Percentiles rank a stretch among this genome's conserved stretches.
These are phyloP conservation scores for Psilopsiagon aymara DNA, from an alignment of 2,113 vertebrate genomes.

Conservation along the genomic window DNA sequence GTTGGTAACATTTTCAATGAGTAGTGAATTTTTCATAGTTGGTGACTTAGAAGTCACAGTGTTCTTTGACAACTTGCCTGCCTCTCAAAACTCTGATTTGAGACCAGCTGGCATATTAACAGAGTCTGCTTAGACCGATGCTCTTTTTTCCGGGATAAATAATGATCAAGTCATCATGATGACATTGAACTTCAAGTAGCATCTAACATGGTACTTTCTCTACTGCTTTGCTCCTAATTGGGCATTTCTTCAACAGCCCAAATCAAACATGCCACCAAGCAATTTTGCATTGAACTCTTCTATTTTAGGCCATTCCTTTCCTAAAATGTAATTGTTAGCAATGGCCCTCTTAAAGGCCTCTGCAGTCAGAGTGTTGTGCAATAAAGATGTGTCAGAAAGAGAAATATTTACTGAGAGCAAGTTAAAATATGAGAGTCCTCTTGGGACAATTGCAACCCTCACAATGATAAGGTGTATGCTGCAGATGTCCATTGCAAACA, in stretches of 20 bases:
- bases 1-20: background rate
- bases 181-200: background rate
- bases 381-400: background rate
- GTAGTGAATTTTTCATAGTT: background rate
- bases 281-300: background rate
- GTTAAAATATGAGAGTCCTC: background rate
- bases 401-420: background rate
- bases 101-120: background rate
- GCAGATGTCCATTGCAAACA: background rate
- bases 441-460: background rate
- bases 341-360: background rate
- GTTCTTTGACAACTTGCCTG: background rate
- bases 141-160: background rate
- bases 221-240: background rate
- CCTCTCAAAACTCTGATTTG: background rate
- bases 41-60: background rate
- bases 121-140: background rate
- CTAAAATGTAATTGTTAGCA: background rate
- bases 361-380: background rate
- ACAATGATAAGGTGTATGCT: background rate
- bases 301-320: background rate
- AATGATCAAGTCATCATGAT: background rate
- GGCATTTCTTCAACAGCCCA: background rate
- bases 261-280: background rate
- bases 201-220: background rate